Percentiles rank a stretch among this genome's conserved stretches.
phyloP scores from a whole-genome alignment of 1,140 invertebrate genomes.

The Drosophila obscura region DNA sequence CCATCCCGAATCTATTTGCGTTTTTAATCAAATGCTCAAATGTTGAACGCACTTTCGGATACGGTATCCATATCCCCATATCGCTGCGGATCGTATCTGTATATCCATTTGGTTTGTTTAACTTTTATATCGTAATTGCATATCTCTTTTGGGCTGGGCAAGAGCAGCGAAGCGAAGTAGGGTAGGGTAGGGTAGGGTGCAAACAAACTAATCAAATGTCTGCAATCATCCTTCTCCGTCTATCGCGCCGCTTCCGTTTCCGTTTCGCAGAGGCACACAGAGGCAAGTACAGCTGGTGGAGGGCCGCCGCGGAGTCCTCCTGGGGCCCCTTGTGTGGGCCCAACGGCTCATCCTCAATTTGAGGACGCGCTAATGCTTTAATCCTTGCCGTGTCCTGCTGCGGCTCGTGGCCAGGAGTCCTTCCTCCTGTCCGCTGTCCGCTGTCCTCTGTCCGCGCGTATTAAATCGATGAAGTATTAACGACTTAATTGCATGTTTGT shows the following conservation, averaged over 20 bases:
- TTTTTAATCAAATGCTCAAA: slow-evolving; percentile 78
- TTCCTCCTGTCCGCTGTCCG: slow-evolving; percentile 11
- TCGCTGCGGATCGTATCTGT: slow-evolving; percentile 30
- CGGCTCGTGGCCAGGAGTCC: neutral
- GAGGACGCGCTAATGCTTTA: slow-evolving; percentile 71
- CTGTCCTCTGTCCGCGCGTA: slow-evolving; percentile 57
- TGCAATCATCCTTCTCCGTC: slow-evolving; percentile 53
- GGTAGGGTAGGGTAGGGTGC: slow-evolving; percentile 14
- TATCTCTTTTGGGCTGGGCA: slow-evolving; percentile 33
- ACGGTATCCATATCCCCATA: slow-evolving; percentile 7
- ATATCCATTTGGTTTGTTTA: slow-evolving; percentile 68
- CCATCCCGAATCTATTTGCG: slow-evolving; percentile 60
- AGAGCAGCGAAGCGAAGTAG: neutral
- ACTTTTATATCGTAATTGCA: slow-evolving; percentile 82
- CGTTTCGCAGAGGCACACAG: slow-evolving; percentile 11
- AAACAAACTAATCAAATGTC: slow-evolving; percentile 81
- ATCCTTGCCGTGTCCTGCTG: slow-evolving; percentile 53
- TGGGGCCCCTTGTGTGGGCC: neutral
- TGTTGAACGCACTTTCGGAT: slow-evolving; percentile 29
- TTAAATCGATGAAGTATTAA: slow-evolving; percentile 82
- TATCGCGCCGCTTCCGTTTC: slow-evolving; percentile 65
- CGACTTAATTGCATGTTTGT: slow-evolving; percentile 83
- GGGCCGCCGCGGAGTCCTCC: neutral
- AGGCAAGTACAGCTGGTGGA: too few relatives aligned
- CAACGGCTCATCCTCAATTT: slow-evolving; percentile 42